Percentiles rank a stretch among this genome's conserved stretches.
Evolutionary conservation across 2,888 invertebrate genomes (phyloP).

Genomic region (Venusia cambrica): DNA sequence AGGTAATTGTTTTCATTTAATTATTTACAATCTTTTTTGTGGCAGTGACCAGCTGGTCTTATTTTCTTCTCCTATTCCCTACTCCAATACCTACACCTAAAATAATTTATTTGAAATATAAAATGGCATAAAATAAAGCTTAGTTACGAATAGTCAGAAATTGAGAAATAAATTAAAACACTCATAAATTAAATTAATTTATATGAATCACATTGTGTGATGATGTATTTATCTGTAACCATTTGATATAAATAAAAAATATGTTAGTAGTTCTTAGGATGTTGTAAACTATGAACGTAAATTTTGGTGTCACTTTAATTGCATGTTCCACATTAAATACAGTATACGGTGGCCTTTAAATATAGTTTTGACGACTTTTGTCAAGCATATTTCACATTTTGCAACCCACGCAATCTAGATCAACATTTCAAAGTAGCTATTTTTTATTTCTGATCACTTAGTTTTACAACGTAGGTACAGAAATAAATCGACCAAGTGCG

Average conservation of each 20-base stretch:
- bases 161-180: constrained; percentile 24
- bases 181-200: constrained; percentile 16
- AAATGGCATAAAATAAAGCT: constrained; percentile 45
- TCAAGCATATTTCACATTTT: too few species aligned
- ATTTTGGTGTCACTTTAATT: constrained; percentile 13
- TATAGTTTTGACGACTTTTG: constrained; percentile 2
- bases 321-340: constrained; percentile 10
- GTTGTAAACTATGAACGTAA: constrained; percentile 10
- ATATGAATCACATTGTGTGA: constrained; percentile 25
- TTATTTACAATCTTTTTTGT: constrained; percentile 49
- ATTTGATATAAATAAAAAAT: constrained; percentile 16
- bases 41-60: constrained; percentile 73
- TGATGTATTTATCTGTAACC: constrained; percentile 16
- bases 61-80: constrained; percentile 25
- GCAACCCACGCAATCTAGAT: too few species aligned
- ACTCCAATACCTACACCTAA: constrained; percentile 40
- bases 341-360: constrained; percentile 6
- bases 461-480: too few species aligned
- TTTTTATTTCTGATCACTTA: too few species aligned
- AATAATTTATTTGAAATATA: constrained; percentile 42
- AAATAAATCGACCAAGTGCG: too few species aligned
- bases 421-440: too few species aligned
- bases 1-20: constrained; percentile 21
- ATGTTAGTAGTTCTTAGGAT: constrained; percentile 11
- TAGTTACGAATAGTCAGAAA: constrained; percentile 26